Base-by-base conservation (phyloP, 2,797 vertebrate genomes). In the Malacoraja senta region DNA sequence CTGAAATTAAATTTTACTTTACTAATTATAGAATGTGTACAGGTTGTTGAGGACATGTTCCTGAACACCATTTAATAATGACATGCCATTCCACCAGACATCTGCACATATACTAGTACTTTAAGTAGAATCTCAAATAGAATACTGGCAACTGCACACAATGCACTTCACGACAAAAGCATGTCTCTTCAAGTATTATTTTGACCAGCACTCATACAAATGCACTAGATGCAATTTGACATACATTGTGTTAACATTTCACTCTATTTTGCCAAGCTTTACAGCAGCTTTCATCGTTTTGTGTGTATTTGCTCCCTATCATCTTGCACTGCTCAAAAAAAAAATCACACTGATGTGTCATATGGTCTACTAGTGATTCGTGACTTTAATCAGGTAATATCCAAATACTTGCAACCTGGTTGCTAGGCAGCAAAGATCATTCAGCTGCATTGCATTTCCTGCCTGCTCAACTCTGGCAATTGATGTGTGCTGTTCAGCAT, bases 321-420 rank as follows among this genome's bases (percentile, higher is more conserved):
- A 76, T 24, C 44, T 76, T 92, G 35, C 90, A n/a, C 71, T n/a
- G 71, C 90, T 76, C 24, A 71, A 53, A n/a, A 74, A 74, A 17
- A 68, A 74, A 92, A 92, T 92, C 90, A 58, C 44, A 38, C 71
- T 44, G 71, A 76, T 76, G 68, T 92, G 90, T 74, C 72, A 88
- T 68, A 96, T 96, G 95, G 96, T 97, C 97, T 97, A 96, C 94
- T 93, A 96, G 96, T 98, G 97, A 97, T 97, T 98, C 97, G 96
- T 98, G 98, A 98, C 97, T 96, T 38, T 97, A 96, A 96, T 97
- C 96, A 97, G 97, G 98, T 97, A 96, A 96, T 96, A 95, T 88
- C 68, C 84, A 88, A 68, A 88, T 68, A 68, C 97, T 97, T 97
- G 97, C 97, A 97, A 96, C 96, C 96, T 96, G 95, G 96, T 98